Evolutionary conservation across 2,113 vertebrate species (phyloP).

Genomic region (Muntiacus reevesi): DNA sequence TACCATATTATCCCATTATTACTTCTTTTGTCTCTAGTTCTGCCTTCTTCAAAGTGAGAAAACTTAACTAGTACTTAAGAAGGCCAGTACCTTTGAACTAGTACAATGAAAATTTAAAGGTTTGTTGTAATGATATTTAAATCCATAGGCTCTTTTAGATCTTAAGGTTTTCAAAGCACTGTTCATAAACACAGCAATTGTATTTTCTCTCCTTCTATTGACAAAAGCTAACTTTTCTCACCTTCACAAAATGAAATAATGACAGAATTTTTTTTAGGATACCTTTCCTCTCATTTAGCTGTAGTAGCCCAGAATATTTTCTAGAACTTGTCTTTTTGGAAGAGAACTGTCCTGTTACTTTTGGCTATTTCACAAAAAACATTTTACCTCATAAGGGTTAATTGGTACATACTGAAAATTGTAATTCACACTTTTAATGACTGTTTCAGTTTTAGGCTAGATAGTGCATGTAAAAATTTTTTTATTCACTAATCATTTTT

Average conservation of each 20-base stretch:
- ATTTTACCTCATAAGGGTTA: background rate
- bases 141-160: background rate
- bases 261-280: background rate
- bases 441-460: background rate
- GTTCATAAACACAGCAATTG: background rate
- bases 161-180: conserved; percentile 24
- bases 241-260: conserved; percentile 22
- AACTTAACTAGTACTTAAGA: conserved; percentile 1
- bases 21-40: conserved; percentile 18
- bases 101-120: background rate
- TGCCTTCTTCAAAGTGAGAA: conserved; percentile 32
- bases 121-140: background rate
- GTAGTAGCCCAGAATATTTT: background rate
- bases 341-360: conserved; percentile 17
- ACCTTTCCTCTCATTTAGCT: background rate
- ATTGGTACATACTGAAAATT: background rate
- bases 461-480: background rate
- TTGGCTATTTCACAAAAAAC: conserved; percentile 17
- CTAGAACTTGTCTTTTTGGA: background rate
- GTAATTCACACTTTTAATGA: conserved; percentile 7
- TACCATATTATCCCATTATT: conserved; percentile 25
- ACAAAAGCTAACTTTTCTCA: background rate
- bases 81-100: conserved; percentile 23
- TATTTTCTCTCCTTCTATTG: background rate
- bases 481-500: background rate